These are phyloP conservation scores for Mustela erminea DNA, from an alignment of 2,797 vertebrate genomes.

Conservation along the genomic window DNA sequence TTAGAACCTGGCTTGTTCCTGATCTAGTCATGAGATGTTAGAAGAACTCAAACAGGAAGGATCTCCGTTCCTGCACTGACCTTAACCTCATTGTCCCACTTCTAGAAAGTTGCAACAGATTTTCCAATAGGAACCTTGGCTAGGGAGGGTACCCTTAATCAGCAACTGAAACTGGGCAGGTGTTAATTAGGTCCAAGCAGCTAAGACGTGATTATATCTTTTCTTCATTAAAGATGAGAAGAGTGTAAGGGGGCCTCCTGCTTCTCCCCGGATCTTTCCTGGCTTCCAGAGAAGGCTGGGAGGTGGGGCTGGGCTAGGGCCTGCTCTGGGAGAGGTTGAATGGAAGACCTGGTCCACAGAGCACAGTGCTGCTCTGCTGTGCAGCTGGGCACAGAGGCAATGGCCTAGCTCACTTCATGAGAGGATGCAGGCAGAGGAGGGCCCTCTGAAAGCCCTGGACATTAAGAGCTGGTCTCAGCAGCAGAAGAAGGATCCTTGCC, in stretches of 20 bases:
- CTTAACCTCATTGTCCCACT: background rate
- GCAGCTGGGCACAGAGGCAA: background rate
- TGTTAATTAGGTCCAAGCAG: constrained; percentile 62
- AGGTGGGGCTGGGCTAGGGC: background rate
- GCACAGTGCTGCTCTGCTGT: background rate
- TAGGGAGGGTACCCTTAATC: constrained; percentile 55
- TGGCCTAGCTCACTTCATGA: background rate
- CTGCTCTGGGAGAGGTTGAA: background rate
- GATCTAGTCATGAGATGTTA: background rate
- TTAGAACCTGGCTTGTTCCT: background rate
- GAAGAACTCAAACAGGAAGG: background rate
- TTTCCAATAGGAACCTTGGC: background rate
- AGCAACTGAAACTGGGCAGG: constrained; percentile 74
- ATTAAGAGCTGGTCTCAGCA: background rate
- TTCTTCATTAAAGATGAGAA: constrained; percentile 54
- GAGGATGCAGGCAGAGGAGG: background rate
- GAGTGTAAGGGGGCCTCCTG: background rate
- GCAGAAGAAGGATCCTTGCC: background rate
- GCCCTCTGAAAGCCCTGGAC: background rate
- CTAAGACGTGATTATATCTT: constrained; percentile 57
- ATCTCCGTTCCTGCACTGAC: background rate
- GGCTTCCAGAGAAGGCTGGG: background rate
- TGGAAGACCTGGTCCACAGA: background rate
- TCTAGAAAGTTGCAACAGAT: background rate
- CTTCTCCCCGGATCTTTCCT: background rate